These are phyloP conservation scores for Myotis davidii DNA, from an alignment of 2,113 vertebrate genomes.

Conservation along the genomic window DNA sequence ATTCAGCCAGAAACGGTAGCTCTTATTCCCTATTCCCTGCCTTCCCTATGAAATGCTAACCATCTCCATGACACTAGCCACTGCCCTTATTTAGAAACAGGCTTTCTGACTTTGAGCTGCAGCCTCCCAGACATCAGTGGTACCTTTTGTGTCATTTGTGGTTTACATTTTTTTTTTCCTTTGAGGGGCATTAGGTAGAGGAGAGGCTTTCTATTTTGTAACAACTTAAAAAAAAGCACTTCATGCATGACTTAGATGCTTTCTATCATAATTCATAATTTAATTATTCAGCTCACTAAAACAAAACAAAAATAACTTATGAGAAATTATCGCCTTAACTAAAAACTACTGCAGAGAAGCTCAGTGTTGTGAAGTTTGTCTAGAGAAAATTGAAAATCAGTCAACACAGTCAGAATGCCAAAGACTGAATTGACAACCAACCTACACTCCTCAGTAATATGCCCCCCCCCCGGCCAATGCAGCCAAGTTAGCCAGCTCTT, in stretches of 20 bases:
- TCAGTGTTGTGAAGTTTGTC: neutral
- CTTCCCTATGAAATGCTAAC: neutral
- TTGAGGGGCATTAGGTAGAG: rapidly evolving
- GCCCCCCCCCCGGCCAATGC: neutral
- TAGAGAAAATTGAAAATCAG: constrained; percentile 23
- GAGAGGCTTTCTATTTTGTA: neutral
- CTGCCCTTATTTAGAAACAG: neutral
- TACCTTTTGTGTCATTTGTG: neutral
- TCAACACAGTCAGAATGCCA: neutral
- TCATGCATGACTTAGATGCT: neutral
- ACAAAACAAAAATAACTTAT: neutral
- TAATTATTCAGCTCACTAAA: neutral
- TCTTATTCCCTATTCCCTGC: neutral
- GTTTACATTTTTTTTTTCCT: neutral
- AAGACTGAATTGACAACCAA: neutral
- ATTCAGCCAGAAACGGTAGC: neutral
- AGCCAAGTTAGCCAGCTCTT: neutral
- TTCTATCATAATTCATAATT: neutral
- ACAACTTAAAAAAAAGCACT: neutral
- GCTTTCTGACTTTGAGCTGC: neutral
- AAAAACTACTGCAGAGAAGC: neutral
- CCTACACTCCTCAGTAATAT: neutral
- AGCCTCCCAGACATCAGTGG: neutral
- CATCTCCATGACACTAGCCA: neutral
- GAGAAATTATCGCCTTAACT: neutral